Conservation (phyloP, 2,888 invertebrate species). For the Anoncus sp. region DNA sequence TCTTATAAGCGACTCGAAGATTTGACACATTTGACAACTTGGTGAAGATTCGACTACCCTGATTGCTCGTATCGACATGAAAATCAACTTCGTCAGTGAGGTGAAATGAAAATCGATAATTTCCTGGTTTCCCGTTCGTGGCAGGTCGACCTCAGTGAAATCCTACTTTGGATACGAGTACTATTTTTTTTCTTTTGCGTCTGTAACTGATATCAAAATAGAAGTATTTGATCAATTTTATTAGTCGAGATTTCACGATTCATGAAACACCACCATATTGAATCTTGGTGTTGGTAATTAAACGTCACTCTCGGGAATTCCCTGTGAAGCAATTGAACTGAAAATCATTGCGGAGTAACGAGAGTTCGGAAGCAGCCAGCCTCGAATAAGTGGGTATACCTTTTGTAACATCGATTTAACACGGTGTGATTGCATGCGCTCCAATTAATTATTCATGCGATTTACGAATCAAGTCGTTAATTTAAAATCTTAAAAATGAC, state of each 20-base stretch:
- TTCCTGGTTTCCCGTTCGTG: not conserved
- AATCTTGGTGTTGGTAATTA: slow-evolving; percentile 31
- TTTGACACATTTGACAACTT: too few species aligned
- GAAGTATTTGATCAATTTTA: slow-evolving; percentile 5
- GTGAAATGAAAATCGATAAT: not conserved
- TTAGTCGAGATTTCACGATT: not conserved
- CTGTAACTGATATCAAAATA: not conserved
- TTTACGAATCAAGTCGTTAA: not conserved
- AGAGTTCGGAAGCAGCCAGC: not conserved
- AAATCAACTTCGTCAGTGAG: not conserved
- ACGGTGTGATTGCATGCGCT: slow-evolving; percentile 3
- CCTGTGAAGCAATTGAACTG: slow-evolving; percentile 21
- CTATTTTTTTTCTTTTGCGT: too few species aligned
- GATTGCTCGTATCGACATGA: not conserved
- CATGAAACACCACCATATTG: slow-evolving; percentile 11
- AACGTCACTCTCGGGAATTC: slow-evolving; percentile 2
- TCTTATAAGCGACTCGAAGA: too few species aligned
- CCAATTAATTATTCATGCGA: not conserved
- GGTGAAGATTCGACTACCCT: too few species aligned
- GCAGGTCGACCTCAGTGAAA: too few species aligned
- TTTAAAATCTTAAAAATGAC: not conserved
- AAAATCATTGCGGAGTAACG: slow-evolving; percentile 23
- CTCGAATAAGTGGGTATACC: not conserved
- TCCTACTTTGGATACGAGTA: too few species aligned
- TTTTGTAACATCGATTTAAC: not conserved